Evolutionary conservation across 2,113 vertebrate genomes (phyloP).

Genomic region (Cephalopterus ornatus): DNA sequence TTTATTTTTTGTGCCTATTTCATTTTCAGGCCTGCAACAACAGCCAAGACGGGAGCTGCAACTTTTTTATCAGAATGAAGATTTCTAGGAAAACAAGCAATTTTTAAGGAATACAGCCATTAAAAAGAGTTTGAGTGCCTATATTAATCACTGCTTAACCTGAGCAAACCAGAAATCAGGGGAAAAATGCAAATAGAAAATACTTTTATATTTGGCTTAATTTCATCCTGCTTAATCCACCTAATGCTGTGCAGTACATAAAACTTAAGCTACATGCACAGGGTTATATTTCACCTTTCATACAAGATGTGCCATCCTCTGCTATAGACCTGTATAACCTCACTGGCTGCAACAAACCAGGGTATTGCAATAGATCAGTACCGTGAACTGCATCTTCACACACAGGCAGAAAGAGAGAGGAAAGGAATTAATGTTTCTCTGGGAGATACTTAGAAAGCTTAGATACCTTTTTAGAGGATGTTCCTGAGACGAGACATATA

Average conservation of each 20-base stretch:
- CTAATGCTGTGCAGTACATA: not conserved
- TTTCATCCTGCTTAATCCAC: not conserved
- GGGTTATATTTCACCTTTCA: not conserved
- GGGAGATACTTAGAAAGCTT: not conserved
- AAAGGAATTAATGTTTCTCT: rapidly evolving
- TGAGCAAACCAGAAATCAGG: not conserved
- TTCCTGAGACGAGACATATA: not conserved
- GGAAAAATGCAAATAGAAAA: not conserved
- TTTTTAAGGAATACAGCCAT: not conserved
- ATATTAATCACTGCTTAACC: not conserved
- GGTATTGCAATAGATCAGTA: not conserved
- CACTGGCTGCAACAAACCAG: not conserved
- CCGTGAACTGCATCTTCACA: not conserved
- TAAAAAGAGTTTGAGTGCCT: not conserved
- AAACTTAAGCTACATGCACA: not conserved
- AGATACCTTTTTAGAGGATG: not conserved
- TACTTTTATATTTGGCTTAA: not conserved
- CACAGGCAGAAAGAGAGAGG: not conserved
- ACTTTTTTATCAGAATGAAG: not conserved
- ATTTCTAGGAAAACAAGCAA: not conserved
- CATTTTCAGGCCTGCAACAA: not conserved
- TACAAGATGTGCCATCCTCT: not conserved
- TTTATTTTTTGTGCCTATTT: not conserved
- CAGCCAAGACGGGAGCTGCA: not conserved
- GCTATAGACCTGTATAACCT: not conserved